phyloP scores from a whole-genome alignment of 2,113 vertebrate species.

The Mustela lutreola region DNA sequence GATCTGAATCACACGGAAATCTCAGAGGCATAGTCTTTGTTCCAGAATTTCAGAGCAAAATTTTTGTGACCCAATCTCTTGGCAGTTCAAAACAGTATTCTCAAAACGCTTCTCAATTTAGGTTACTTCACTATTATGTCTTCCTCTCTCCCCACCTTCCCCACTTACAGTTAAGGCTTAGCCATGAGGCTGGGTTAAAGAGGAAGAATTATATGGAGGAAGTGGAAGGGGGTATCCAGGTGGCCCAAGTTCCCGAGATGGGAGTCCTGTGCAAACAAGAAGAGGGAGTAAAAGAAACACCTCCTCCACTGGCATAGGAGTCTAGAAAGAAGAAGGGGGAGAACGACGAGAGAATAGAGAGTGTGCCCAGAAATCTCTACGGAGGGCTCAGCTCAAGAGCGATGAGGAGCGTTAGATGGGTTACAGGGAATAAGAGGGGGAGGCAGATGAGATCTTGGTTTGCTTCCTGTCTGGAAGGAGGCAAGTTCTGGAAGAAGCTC shows the following conservation, averaged over 20 bases:
- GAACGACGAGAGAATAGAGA: neutral
- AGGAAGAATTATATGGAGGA: neutral
- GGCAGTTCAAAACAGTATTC: slow-evolving; percentile 67
- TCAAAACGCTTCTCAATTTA: slow-evolving; percentile 65
- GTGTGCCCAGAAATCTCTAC: neutral
- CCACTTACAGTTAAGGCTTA: neutral
- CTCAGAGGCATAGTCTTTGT: slow-evolving; percentile 61
- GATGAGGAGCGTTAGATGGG: neutral
- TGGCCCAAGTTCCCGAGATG: neutral
- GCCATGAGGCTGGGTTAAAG: neutral
- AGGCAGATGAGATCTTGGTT: neutral
- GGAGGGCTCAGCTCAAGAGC: neutral
- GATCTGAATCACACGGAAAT: slow-evolving; percentile 69
- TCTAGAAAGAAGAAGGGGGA: neutral
- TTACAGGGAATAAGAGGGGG: neutral
- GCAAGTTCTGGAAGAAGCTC: neutral
- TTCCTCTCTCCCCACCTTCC: neutral
- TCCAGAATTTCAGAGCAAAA: slow-evolving; percentile 67
- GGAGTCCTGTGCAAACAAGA: neutral
- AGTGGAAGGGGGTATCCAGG: neutral
- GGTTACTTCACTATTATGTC: neutral
- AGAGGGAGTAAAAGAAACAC: neutral
- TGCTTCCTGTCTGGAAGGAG: neutral
- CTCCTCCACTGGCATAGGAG: neutral
- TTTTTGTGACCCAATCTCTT: slow-evolving; percentile 60